These are phyloP conservation scores for Megatriorchis doriae DNA, from an alignment of 2,113 vertebrate genomes.

Conservation along the genomic window DNA sequence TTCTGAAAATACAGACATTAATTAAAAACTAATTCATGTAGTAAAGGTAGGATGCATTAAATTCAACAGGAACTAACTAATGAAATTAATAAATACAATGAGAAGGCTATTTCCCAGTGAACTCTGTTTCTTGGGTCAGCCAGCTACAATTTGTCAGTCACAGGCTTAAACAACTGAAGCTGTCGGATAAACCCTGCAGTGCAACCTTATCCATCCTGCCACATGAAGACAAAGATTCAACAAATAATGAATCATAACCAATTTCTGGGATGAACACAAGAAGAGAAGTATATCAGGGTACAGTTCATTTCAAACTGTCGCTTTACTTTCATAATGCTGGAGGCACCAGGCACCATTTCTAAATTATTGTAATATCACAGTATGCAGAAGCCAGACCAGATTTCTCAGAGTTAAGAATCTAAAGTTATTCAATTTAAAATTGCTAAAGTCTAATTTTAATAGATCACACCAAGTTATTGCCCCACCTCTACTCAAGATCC, in stretches of 20 bases:
- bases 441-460: not conserved
- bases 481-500: not conserved
- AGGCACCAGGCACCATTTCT: not conserved
- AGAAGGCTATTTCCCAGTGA: not conserved
- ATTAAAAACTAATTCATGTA: not conserved
- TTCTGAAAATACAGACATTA: not conserved
- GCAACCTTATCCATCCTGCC: not conserved
- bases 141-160: slow-evolving; percentile 10
- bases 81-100: not conserved
- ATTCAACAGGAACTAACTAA: not conserved
- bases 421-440: not conserved
- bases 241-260: not conserved
- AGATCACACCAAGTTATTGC: not conserved
- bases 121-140: not conserved
- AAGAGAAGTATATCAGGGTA: not conserved
- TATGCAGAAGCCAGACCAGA: not conserved
- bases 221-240: not conserved
- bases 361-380: not conserved
- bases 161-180: not conserved
- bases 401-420: not conserved
- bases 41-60: not conserved
- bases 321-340: not conserved
- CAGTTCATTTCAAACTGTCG: not conserved
- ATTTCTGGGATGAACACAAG: not conserved
- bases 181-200: rapidly evolving